Evolutionary conservation across 1,140 invertebrate species (phyloP).

Genomic region (Asbolus verrucosus): DNA sequence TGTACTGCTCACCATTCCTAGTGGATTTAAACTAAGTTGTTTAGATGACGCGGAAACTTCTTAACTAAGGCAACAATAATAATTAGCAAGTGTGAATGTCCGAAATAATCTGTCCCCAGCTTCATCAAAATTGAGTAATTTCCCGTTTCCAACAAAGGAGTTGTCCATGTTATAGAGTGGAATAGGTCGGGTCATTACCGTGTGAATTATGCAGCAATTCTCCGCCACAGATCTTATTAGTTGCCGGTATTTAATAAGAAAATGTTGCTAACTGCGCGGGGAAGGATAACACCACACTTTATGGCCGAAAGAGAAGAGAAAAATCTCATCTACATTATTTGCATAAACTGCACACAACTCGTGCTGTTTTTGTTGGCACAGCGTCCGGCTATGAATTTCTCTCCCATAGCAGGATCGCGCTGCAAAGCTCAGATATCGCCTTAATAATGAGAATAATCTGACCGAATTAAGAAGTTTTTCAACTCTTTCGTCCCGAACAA

Average conservation of each 20-base stretch:
- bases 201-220: constrained; percentile 59
- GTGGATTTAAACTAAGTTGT: constrained; percentile 39
- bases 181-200: constrained; percentile 54
- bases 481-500: constrained; percentile 50
- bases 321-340: constrained; percentile 48
- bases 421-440: constrained; percentile 50
- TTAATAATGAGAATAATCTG: constrained; percentile 55
- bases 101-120: constrained; percentile 12
- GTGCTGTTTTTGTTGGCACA: constrained; percentile 44
- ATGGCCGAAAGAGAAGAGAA: constrained; percentile 55
- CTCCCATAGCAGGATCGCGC: constrained; percentile 41
- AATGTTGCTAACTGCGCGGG: constrained; percentile 61
- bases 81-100: constrained; percentile 26
- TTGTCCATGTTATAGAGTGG: constrained; percentile 14
- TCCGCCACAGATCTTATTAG: constrained; percentile 61
- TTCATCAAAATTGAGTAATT: constrained; percentile 31
- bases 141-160: constrained; percentile 4
- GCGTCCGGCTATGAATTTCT: constrained; percentile 44
- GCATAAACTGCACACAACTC: constrained; percentile 46
- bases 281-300: constrained; percentile 61
- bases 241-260: constrained; percentile 63
- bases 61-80: constrained; percentile 32
- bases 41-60: constrained; percentile 26
- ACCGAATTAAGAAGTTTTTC: constrained; percentile 53
- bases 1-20: constrained; percentile 3